phyloP scores from a whole-genome alignment of 2,797 vertebrate species.

The Huso huso region DNA sequence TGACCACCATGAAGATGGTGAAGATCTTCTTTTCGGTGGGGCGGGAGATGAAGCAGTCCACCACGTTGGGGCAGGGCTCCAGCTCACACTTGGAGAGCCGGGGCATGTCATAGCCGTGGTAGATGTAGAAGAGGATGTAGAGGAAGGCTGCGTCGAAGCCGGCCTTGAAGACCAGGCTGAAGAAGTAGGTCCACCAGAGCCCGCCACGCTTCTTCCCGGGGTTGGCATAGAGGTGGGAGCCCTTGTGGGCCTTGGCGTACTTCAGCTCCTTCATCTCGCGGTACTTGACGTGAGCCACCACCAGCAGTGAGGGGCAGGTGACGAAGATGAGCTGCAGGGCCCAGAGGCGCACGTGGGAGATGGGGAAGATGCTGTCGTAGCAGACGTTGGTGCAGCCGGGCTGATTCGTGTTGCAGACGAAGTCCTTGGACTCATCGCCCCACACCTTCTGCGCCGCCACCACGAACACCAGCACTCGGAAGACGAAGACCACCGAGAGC shows the following conservation, averaged over 20 bases:
- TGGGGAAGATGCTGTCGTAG: slow-evolving; percentile 74
- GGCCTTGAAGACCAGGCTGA: slow-evolving; percentile 79
- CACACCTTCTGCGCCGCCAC: slow-evolving; percentile 79
- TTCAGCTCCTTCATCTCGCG: slow-evolving; percentile 62
- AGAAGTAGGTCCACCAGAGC: slow-evolving; percentile 86
- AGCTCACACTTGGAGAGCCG: slow-evolving; percentile 66
- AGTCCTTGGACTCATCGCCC: slow-evolving; percentile 78
- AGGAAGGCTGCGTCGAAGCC: slow-evolving; percentile 70
- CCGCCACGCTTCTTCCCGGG: slow-evolving; percentile 76
- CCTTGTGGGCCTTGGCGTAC: slow-evolving; percentile 31
- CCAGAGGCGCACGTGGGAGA: slow-evolving; percentile 93
- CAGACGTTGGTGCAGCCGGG: slow-evolving; percentile 83
- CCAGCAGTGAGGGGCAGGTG: slow-evolving; percentile 84
- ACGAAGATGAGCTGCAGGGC: slow-evolving; percentile 92
- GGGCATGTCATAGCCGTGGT: slow-evolving; percentile 69
- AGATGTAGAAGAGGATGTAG: slow-evolving; percentile 69
- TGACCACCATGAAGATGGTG: slow-evolving; percentile 82
- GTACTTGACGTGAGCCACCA: slow-evolving; percentile 82
- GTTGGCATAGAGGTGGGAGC: slow-evolving; percentile 48
- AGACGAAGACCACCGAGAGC: slow-evolving; percentile 86
- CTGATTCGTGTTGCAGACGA: slow-evolving; percentile 80
- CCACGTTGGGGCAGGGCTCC: slow-evolving; percentile 70
- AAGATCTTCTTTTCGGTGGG: slow-evolving; percentile 86
- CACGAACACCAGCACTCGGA: slow-evolving; percentile 76
- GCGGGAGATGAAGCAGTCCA: slow-evolving; percentile 80